Evolutionary conservation across 2,797 vertebrate species (phyloP).

Genomic region (Oreonectes daqikongensis): DNA sequence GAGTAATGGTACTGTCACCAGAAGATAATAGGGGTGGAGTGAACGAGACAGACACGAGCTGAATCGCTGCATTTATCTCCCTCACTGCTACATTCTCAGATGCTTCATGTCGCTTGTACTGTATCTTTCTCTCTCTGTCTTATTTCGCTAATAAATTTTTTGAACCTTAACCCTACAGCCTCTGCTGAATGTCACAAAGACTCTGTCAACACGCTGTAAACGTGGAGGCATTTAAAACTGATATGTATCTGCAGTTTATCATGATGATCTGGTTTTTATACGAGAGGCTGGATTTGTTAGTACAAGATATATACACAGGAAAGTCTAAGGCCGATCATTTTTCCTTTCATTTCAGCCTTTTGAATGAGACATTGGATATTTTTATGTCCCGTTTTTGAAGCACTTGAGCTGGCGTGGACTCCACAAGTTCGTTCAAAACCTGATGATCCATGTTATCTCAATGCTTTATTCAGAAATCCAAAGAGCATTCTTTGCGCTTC

Average conservation of each 20-base stretch:
- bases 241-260: constrained; percentile 14
- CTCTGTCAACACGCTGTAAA: constrained; percentile 13
- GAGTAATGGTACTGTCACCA: constrained; percentile 98
- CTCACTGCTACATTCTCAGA: constrained; percentile 35
- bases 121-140: constrained; percentile 40
- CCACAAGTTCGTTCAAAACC: too few relatives aligned
- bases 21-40: constrained; percentile 90
- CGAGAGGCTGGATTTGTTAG: neutral
- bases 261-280: neutral
- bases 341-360: too few relatives aligned
- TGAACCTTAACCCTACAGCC: constrained; percentile 20
- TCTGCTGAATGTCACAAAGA: constrained; percentile 24
- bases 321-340: neutral
- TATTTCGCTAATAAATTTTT: constrained; percentile 18
- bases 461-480: too few relatives aligned
- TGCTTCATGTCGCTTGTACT: constrained; percentile 60
- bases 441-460: too few relatives aligned
- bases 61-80: constrained; percentile 39
- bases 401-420: too few relatives aligned
- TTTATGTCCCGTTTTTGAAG: too few relatives aligned
- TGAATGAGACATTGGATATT: too few relatives aligned
- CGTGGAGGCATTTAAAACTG: neutral
- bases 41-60: constrained; percentile 31
- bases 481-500: too few relatives aligned
- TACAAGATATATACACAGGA: neutral